Percentiles rank a stretch among this genome's conserved stretches.
phyloP scores from a whole-genome alignment of 2,113 vertebrate genomes.

The Menidia beryllina region DNA sequence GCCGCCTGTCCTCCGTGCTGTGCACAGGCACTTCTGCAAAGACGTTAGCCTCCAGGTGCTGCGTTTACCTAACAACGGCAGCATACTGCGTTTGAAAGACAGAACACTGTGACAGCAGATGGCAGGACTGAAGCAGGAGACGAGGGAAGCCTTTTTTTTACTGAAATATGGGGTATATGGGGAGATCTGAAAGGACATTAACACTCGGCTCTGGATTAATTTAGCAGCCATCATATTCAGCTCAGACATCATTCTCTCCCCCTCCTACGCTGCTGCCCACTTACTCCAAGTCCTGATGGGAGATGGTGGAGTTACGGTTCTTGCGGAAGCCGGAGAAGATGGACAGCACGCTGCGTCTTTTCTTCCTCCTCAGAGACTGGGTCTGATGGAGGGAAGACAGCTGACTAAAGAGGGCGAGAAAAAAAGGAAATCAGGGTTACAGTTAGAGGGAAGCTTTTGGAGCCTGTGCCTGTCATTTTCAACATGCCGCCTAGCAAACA shows the following conservation, averaged over 20 bases:
- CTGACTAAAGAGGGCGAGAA: constrained; percentile 70
- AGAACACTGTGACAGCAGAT: constrained; percentile 40
- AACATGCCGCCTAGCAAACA: too few relatives aligned
- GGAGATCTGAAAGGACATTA: constrained; percentile 44
- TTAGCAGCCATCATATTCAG: constrained; percentile 42
- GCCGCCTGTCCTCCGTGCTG: constrained; percentile 7
- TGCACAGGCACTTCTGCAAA: too few relatives aligned
- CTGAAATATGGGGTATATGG: constrained; percentile 60
- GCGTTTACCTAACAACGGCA: not conserved
- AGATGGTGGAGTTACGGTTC: constrained; percentile 81
- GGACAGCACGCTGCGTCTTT: constrained; percentile 80
- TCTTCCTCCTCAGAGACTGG: constrained; percentile 82
- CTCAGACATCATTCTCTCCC: constrained; percentile 24
- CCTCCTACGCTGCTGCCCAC: constrained; percentile 34
- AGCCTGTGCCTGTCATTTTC: too few relatives aligned
- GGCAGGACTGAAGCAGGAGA: too few relatives aligned
- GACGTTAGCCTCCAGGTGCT: too few relatives aligned
- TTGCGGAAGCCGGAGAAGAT: constrained; percentile 84
- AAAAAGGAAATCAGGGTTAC: not conserved
- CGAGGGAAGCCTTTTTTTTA: constrained; percentile 41
- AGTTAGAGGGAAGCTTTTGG: not conserved
- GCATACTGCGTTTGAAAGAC: too few relatives aligned
- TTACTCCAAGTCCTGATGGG: constrained; percentile 77
- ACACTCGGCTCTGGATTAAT: constrained; percentile 39
- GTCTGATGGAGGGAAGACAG: constrained; percentile 81